These are phyloP conservation scores for Artemia franciscana DNA, from an alignment of 1,140 invertebrate genomes.

Conservation along the genomic window DNA sequence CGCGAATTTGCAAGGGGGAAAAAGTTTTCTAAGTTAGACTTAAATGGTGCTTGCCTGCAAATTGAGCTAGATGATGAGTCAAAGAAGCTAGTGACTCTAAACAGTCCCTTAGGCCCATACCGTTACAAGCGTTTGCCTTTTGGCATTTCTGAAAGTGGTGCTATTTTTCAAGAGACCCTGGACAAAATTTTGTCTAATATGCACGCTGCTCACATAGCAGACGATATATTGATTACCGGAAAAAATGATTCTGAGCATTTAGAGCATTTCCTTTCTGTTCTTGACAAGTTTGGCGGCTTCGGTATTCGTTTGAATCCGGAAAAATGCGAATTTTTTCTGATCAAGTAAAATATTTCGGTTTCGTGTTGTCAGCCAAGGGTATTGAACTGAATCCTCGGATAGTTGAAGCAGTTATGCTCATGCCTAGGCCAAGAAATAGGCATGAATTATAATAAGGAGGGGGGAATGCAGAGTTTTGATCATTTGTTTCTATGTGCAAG, in stretches of 20 bases:
- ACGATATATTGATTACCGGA: not conserved
- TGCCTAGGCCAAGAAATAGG: constrained; percentile 16
- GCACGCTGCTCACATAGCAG: not conserved
- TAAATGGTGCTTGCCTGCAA: no score
- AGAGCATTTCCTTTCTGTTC: constrained; percentile 11
- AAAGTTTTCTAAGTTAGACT: constrained; percentile 10
- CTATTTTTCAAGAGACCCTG: constrained; percentile 21
- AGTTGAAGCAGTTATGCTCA: constrained; percentile 18
- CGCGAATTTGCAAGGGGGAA: not conserved
- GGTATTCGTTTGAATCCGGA: no score
- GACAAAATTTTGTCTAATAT: constrained; percentile 14
- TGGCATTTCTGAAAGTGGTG: constrained; percentile 17
- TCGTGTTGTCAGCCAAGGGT: constrained; percentile 16
- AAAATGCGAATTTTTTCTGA: no score
- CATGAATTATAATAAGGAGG: no score
- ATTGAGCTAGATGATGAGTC: no score
- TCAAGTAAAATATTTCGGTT: constrained; percentile 20
- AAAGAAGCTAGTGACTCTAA: no score
- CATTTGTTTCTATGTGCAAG: no score
- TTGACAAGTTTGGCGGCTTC: no score
- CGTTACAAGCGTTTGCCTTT: constrained; percentile 15
- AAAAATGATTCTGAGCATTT: constrained; percentile 13
- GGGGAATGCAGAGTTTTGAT: no score
- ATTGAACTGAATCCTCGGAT: constrained; percentile 18
- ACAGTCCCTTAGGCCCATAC: no score